These are phyloP conservation scores for Oxyteleia sp. DNA, from an alignment of 2,888 invertebrate genomes.

Conservation along the genomic window DNA sequence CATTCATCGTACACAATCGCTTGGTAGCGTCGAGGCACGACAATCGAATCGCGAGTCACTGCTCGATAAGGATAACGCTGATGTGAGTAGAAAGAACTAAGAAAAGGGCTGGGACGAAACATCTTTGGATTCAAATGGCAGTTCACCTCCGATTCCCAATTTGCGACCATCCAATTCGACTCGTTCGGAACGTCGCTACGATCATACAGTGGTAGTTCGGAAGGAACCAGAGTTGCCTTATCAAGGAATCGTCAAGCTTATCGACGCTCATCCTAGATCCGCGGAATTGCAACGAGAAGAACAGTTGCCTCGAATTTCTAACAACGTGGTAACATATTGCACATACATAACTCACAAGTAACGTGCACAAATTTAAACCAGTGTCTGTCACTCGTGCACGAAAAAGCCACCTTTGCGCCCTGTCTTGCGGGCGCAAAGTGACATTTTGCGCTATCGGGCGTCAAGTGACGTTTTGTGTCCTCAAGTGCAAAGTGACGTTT, in stretches of 20 bases:
- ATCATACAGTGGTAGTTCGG: slow-evolving; percentile 16
- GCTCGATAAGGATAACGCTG: slow-evolving; percentile 78
- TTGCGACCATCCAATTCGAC: slow-evolving; percentile 57
- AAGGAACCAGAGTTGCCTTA: slow-evolving; percentile 56
- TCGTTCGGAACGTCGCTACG: slow-evolving; percentile 55
- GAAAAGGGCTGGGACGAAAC: slow-evolving; percentile 92
- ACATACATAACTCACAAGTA: too few species aligned
- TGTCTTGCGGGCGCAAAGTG: too few species aligned
- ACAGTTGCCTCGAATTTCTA: slow-evolving; percentile 37
- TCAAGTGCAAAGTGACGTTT: too few species aligned
- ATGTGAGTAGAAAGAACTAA: slow-evolving; percentile 79
- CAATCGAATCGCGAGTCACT: slow-evolving; percentile 81
- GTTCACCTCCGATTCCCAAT: slow-evolving; percentile 58
- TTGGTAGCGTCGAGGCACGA: slow-evolving; percentile 89
- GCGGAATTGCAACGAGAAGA: slow-evolving; percentile 69
- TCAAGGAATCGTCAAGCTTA: too few species aligned
- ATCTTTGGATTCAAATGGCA: slow-evolving; percentile 88
- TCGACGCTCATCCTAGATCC: slow-evolving; percentile 54
- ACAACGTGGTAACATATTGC: slow-evolving; percentile 60
- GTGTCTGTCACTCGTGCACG: too few species aligned
- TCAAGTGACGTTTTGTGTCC: too few species aligned
- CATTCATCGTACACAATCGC: slow-evolving; percentile 89
- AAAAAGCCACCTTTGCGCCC: too few species aligned
- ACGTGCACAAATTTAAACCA: too few species aligned
- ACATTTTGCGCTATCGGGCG: too few species aligned